phyloP scores from a whole-genome alignment of 2,113 vertebrate species.

The Jacana jacana region DNA sequence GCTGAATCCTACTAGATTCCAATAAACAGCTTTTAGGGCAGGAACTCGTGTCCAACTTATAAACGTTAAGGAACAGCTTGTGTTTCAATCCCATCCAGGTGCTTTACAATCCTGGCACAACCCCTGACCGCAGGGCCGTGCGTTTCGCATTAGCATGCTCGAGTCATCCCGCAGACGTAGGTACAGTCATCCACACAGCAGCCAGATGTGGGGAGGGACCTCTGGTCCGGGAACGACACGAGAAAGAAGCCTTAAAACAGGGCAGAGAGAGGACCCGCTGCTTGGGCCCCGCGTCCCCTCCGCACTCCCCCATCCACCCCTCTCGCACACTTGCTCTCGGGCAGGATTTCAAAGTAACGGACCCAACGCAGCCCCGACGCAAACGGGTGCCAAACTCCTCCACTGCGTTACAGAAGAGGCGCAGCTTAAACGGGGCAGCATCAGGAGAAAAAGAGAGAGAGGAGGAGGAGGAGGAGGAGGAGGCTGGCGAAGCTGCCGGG shows the following conservation, averaged over 20 bases:
- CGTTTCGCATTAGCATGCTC: not conserved
- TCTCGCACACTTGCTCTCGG: not conserved
- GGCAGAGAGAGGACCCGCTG: not conserved
- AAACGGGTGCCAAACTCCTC: not conserved
- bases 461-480: not conserved
- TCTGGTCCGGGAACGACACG: not conserved
- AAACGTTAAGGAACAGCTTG: conserved; percentile 39
- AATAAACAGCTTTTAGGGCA: conserved; percentile 55
- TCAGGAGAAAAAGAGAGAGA: not conserved
- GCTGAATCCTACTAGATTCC: conserved; percentile 4
- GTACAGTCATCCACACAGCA: not conserved
- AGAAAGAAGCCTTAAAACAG: not conserved
- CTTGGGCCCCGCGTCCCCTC: not conserved
- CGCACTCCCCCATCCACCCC: not conserved
- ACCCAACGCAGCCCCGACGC: not conserved
- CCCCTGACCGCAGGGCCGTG: conserved; percentile 16
- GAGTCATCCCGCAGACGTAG: not conserved
- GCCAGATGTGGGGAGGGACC: not conserved
- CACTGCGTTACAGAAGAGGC: not conserved
- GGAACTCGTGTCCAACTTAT: conserved; percentile 27
- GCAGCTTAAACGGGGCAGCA: not conserved
- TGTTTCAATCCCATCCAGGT: conserved; percentile 46
- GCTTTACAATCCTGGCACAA: conserved; percentile 54
- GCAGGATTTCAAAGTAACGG: conserved; percentile 1
- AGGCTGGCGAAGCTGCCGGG: not conserved